These are phyloP conservation scores for Mormyrops attenuatus DNA, from an alignment of 2,797 vertebrate genomes.

Conservation along the genomic window DNA sequence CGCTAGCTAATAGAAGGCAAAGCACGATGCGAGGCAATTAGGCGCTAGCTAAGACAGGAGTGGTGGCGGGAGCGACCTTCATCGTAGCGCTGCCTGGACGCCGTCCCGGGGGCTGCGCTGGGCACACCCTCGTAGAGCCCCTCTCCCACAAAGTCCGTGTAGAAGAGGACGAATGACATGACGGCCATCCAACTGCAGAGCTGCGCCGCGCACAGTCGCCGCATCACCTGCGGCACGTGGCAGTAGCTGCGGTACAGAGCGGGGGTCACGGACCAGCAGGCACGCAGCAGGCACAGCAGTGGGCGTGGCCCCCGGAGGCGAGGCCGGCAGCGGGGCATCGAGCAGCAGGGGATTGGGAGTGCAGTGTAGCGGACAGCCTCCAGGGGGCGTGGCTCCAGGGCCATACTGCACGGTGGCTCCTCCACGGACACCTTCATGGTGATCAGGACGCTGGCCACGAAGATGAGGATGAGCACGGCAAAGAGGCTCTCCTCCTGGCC, in stretches of 20 bases:
- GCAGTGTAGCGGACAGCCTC: not conserved
- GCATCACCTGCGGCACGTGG: constrained; percentile 63
- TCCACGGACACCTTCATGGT: constrained; percentile 70
- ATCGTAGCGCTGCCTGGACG: constrained; percentile 61
- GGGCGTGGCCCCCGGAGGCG: constrained; percentile 54
- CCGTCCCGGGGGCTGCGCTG: constrained; percentile 60
- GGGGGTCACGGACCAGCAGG: constrained; percentile 65
- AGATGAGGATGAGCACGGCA: constrained; percentile 66
- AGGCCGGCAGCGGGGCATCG: constrained; percentile 55
- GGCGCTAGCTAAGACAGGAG: not conserved
- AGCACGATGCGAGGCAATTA: not conserved
- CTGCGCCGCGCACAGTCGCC: constrained; percentile 65
- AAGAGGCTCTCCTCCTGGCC: constrained; percentile 49
- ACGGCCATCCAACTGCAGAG: constrained; percentile 76
- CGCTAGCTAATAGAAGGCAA: not conserved
- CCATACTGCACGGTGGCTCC: constrained; percentile 50
- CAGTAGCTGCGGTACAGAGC: constrained; percentile 71
- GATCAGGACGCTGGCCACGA: constrained; percentile 62
- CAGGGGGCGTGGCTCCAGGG: constrained; percentile 52
- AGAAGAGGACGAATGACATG: constrained; percentile 76
- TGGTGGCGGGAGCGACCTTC: constrained; percentile 56
- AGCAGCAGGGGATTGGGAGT: constrained; percentile 54
- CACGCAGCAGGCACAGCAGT: constrained; percentile 61
- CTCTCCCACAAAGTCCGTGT: constrained; percentile 74
- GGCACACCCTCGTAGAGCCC: constrained; percentile 68